Evolutionary conservation across 2,888 invertebrate species (phyloP), one percentile per base, ranked within the genome.

Genomic region (Pachydiplax longipennis): DNA sequence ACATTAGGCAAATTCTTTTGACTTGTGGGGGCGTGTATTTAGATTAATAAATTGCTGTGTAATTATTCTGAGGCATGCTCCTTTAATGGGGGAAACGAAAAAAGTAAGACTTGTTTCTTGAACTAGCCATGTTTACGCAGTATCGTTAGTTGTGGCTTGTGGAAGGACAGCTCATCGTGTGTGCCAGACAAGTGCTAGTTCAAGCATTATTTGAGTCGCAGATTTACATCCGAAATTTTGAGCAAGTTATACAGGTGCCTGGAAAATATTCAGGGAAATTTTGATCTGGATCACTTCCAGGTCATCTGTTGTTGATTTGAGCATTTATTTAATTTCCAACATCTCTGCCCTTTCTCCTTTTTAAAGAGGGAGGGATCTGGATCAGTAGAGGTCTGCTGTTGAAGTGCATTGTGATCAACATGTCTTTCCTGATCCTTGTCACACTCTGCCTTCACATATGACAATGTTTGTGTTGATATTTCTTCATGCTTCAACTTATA

Each of bases 391-490:
- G 83, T 35, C 31, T 35, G 35, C 58, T 0, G 18, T 53, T 48
- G 48, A 44, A 35, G 83, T 58, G 83, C 83, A 58, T 58, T 58
- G 35, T 83, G 83, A 83, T 83, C 83, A 31, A 58, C 83, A 58
- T 25, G 83, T 58, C 58, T 83, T 58, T 83, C 83, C 58, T 58
- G 22, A 83, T 31, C 8, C 83, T 58, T 10, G 31, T 35, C 58
- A 58, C 61, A n/a, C 87, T 12, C 61, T 18, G 61, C 61, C 87
- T 37, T 87, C 61, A n/a, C n/a, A n/a, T 31, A 58, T 40, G 31
- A 22, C 4, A n/a, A 37, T 40, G 1, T 87, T 87, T 65, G 58
- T 87, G 37, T 65, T 87, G 8, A 65, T 65, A 25, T 87, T 61
- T 61, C 18, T 37, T 65, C 87, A 58, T 61, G 87, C 61, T 87